Percentiles rank a stretch among this genome's conserved stretches.
Conservation (phyloP, 2,113 vertebrate species). For the Heterotis niloticus region DNA sequence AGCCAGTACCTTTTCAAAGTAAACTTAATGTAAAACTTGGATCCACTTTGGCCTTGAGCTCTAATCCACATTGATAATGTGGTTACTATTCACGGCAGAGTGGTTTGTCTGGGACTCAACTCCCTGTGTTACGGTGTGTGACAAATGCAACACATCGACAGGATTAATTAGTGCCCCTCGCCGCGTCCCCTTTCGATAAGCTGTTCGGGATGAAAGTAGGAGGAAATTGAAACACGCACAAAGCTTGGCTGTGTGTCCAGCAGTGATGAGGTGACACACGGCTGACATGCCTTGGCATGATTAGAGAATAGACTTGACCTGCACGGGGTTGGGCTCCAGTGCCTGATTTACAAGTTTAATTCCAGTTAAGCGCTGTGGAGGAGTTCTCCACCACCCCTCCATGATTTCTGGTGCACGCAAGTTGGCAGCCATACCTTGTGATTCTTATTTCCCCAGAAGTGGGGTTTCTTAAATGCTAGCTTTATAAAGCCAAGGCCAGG, state of each 20-base stretch:
- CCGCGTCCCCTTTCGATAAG: not conserved
- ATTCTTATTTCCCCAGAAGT: not conserved
- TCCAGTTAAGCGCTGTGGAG: not conserved
- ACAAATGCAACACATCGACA: slow-evolving; percentile 14
- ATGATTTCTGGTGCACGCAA: not conserved
- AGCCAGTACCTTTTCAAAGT: too few species aligned
- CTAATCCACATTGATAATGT: not conserved
- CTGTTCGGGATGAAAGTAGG: not conserved
- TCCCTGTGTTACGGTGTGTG: slow-evolving; percentile 1
- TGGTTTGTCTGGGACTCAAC: too few species aligned
- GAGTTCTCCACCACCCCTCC: not conserved
- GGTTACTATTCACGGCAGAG: not conserved
- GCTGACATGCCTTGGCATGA: not conserved
- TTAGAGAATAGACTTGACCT: not conserved
- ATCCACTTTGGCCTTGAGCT: slow-evolving; percentile 1
- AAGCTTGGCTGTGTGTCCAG: not conserved
- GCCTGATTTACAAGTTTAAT: slow-evolving; percentile 1
- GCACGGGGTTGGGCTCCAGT: not conserved
- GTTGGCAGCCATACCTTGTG: not conserved
- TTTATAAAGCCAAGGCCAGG: not conserved
- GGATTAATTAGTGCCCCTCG: slow-evolving; percentile 18
- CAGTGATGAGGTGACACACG: not conserved
- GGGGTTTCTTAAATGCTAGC: not conserved
- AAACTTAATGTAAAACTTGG: not conserved
- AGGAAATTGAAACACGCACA: slow-evolving; percentile 20